phyloP scores from a whole-genome alignment of 2,888 invertebrate species.

The Amiota communis region DNA sequence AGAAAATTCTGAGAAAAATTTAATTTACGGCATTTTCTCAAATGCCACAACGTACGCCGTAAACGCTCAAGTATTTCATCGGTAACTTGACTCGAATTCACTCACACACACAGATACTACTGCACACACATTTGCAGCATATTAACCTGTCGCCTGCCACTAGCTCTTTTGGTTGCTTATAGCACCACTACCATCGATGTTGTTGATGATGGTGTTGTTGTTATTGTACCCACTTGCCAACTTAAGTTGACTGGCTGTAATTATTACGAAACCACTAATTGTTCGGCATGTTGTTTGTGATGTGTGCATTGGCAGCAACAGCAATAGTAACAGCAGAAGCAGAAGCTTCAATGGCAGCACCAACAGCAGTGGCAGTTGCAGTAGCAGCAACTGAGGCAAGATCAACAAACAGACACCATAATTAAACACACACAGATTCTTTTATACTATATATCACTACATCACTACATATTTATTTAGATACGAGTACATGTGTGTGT shows the following conservation, averaged over 20 bases:
- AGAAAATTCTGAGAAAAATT: constrained; percentile 21
- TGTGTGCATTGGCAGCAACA: constrained; percentile 6
- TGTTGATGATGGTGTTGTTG: not conserved
- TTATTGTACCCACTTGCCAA: not conserved
- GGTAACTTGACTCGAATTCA: not conserved
- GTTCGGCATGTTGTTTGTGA: constrained; percentile 49
- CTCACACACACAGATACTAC: not conserved
- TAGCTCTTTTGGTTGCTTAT: not conserved
- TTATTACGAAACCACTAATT: constrained; percentile 58
- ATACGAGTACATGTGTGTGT: no score
- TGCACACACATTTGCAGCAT: constrained; percentile 20
- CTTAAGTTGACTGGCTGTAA: constrained; percentile 39
- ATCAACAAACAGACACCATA: constrained; percentile 29
- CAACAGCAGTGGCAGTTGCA: constrained; percentile 1
- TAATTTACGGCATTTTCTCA: constrained; percentile 21
- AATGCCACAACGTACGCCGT: not conserved
- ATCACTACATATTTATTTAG: not conserved
- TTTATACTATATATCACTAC: not conserved
- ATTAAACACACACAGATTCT: constrained; percentile 30
- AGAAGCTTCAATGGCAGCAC: constrained; percentile 15
- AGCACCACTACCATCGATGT: not conserved
- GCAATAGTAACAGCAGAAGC: not conserved
- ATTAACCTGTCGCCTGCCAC: constrained; percentile 21
- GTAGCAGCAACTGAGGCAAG: not conserved
- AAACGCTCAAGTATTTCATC: constrained; percentile 14